Evolutionary conservation across 2,113 vertebrate species (phyloP), one percentile per base, ranked within the genome.

Genomic region (Poeciliopsis occidentalis): DNA sequence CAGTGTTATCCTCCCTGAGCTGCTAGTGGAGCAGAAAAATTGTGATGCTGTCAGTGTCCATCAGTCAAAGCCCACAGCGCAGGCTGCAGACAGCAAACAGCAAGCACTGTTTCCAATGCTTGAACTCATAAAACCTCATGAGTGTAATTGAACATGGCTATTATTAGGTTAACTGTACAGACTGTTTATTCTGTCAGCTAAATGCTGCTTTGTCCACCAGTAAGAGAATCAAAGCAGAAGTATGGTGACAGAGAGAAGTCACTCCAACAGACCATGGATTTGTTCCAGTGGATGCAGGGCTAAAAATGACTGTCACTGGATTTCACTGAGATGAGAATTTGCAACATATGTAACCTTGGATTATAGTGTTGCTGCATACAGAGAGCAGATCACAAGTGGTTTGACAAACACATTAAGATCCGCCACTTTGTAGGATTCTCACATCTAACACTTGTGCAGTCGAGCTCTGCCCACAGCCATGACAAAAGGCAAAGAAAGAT

Each of bases 391-490:
- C 74, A 81, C 32, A 68, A 83, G 79, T 71, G 69, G 51, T 83
- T 87, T 89, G 77, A 83, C 82, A 87, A 88, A 92, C 72, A 88
- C 73, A 85, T 86, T 91, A 87, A 69, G 60, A 88, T 84, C 71
- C 65, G 76, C 64, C 27, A 77, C 79, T 64, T 84, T 71, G 64
- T 64, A 76, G 76, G 71, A 77, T 54, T 77, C 64, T 82, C 79
- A 75, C 69, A 77, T 63, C 65, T 6, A 41, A 39, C 68, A 39
- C 69, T 68, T 44, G 2, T 69, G 69, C 65, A 73, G 67, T 30
- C 29, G 31, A 41, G 60, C 57, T 64, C 67, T 68, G 54, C 72
- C 75, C 51, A 57, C 57, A 72, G 77, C 69, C 73, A 69, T 62
- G 57, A 82, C 74, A 60, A 64, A 67, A 64, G 32, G 60, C 69